Evolutionary conservation across 2,797 vertebrate species (phyloP).

Genomic region (Graptemys geographica): DNA sequence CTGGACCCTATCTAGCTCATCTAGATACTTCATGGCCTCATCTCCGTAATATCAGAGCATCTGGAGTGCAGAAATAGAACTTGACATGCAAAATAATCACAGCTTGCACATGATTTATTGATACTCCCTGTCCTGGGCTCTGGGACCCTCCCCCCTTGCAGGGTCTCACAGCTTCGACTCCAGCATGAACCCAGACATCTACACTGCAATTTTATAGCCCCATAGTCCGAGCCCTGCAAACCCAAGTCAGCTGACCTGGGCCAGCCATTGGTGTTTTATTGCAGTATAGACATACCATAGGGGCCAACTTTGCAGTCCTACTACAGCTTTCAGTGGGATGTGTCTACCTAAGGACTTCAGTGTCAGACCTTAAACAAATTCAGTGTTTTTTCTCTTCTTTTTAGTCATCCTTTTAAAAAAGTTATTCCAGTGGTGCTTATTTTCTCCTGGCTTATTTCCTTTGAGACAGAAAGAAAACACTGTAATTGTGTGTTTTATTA

Average conservation of each 20-base stretch:
- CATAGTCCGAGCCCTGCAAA: not conserved
- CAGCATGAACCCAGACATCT: not conserved
- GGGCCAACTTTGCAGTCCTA: conserved; percentile 56
- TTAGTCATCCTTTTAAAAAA: conserved; percentile 30
- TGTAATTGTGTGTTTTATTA: not conserved
- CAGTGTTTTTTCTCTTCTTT: conserved; percentile 25
- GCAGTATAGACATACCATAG: not conserved
- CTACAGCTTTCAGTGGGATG: conserved; percentile 15
- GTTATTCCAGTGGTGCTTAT: not conserved
- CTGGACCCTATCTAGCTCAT: conserved; percentile 32
- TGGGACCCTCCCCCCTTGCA: not conserved
- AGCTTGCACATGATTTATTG: conserved; percentile 57
- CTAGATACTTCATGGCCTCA: not conserved
- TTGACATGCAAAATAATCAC: conserved; percentile 44
- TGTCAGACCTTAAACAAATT: not conserved
- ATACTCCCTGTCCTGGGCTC: not conserved
- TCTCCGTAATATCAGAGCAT: not conserved
- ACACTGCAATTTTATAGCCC: not conserved
- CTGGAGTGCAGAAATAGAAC: conserved; percentile 68
- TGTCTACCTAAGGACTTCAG: not conserved
- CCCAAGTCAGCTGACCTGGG: not conserved
- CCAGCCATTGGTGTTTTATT: not conserved
- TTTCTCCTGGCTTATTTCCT: conserved; percentile 10
- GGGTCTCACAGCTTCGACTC: not conserved
- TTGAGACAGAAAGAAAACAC: not conserved